These are phyloP conservation scores for Drosophila helvetica DNA, from an alignment of 2,888 invertebrate species.

Conservation along the genomic window DNA sequence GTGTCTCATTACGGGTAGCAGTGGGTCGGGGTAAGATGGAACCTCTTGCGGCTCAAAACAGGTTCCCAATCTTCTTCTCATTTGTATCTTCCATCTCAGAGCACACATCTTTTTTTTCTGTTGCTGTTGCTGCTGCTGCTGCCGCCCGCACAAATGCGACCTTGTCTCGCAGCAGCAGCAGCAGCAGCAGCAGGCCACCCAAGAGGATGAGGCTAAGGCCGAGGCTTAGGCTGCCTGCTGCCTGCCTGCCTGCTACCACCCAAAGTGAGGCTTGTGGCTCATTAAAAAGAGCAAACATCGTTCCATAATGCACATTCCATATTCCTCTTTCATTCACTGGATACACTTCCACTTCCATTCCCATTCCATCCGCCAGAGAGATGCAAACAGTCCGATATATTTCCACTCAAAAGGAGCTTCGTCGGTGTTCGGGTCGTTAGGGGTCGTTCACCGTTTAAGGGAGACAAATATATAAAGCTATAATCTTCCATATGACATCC, in stretches of 20 bases:
- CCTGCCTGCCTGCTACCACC: not conserved
- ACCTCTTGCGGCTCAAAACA: conserved; percentile 31
- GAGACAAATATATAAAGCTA: not conserved
- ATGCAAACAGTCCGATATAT: not conserved
- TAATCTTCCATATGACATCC: too few relatives aligned
- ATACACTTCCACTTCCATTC: not conserved
- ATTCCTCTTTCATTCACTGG: not conserved
- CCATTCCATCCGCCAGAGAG: not conserved
- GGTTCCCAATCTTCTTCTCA: conserved; percentile 44
- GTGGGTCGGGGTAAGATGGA: conserved; percentile 15
- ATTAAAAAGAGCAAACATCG: conserved; percentile 43
- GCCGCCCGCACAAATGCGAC: conserved; percentile 1
- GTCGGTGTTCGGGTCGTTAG: not conserved
- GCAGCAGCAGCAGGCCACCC: not conserved
- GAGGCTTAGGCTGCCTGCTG: not conserved
- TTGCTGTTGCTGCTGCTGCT: not conserved
- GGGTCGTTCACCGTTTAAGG: not conserved
- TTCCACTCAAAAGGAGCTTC: not conserved
- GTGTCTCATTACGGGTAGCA: conserved; percentile 53
- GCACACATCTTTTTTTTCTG: not conserved
- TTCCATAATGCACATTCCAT: conserved; percentile 4
- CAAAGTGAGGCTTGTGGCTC: conserved; percentile 17
- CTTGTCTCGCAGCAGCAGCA: not conserved
- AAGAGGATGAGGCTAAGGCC: not conserved
- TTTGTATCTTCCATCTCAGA: not conserved